Conservation (phyloP, 2,113 vertebrate genomes). For the Grantiella picta region DNA sequence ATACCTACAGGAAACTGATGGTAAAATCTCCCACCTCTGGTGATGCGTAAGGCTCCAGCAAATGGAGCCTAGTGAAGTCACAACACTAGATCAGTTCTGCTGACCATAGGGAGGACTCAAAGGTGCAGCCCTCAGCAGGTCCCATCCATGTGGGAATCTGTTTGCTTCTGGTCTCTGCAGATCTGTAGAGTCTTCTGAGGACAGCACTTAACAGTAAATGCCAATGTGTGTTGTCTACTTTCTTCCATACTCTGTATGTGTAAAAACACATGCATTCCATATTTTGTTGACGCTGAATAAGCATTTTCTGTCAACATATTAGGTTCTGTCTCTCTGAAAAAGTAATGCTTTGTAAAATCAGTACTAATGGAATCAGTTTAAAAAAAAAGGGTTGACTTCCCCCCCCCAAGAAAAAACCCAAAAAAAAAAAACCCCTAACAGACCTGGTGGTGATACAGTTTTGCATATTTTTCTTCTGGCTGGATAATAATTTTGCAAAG, state of each 20-base stretch:
- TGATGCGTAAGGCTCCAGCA: background rate
- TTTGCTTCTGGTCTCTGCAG: background rate
- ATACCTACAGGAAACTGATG: background rate
- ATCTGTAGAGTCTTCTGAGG: background rate
- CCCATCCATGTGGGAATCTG: background rate
- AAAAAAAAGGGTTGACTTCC: background rate
- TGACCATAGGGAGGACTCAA: background rate
- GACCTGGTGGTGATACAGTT: too few relatives aligned
- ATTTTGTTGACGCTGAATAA: background rate
- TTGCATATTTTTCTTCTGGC: background rate
- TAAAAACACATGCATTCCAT: background rate
- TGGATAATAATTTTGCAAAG: background rate
- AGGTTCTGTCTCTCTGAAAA: background rate
- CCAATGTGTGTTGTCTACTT: background rate
- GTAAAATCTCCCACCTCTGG: background rate
- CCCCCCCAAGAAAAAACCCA: too few relatives aligned
- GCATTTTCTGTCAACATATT: background rate
- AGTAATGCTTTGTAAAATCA: background rate
- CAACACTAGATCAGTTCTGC: background rate
- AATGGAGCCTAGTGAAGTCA: background rate
- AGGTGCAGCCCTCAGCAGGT: background rate
- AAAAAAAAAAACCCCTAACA: background rate
- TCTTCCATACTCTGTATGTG: background rate
- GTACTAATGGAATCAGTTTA: background rate
- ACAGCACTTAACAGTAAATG: background rate